These are phyloP conservation scores for Drosophila antonietae DNA, from an alignment of 2,888 invertebrate species.

Conservation along the genomic window DNA sequence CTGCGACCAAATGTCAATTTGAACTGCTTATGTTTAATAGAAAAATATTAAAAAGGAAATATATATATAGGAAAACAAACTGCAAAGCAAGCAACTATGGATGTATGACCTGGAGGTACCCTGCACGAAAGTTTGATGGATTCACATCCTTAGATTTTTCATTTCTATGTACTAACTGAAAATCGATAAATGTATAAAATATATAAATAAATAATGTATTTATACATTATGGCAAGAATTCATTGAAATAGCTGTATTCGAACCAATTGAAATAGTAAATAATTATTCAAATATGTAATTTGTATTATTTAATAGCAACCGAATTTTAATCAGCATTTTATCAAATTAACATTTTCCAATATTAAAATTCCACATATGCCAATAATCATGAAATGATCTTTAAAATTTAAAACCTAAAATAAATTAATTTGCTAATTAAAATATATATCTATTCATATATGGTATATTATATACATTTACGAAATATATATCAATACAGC, in stretches of 20 bases:
- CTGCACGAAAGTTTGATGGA: not conserved
- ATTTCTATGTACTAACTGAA: not conserved
- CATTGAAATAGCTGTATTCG: not conserved
- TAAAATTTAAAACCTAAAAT: too few relatives aligned
- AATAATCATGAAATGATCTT: too few relatives aligned
- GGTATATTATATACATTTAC: too few relatives aligned
- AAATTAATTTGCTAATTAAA: too few relatives aligned
- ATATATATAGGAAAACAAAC: constrained; percentile 7
- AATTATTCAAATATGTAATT: not conserved
- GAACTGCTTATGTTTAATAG: constrained; percentile 35
- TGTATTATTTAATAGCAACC: too few relatives aligned
- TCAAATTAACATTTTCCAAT: too few relatives aligned
- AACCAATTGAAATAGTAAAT: not conserved
- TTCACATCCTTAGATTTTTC: not conserved
- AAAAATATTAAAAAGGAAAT: constrained; percentile 32
- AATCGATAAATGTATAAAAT: not conserved
- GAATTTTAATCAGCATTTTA: too few relatives aligned
- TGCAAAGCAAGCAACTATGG: not conserved
- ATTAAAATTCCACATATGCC: too few relatives aligned
- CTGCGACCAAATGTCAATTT: constrained; percentile 44
- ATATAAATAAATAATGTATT: not conserved
- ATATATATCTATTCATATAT: too few relatives aligned
- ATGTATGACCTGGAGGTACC: constrained; percentile 2
- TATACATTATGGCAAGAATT: not conserved
- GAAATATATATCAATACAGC: too few relatives aligned